Percentiles rank a stretch among this genome's conserved stretches.
phyloP scores from a whole-genome alignment of 2,113 vertebrate species.

The Protobothrops flavoviridis region DNA sequence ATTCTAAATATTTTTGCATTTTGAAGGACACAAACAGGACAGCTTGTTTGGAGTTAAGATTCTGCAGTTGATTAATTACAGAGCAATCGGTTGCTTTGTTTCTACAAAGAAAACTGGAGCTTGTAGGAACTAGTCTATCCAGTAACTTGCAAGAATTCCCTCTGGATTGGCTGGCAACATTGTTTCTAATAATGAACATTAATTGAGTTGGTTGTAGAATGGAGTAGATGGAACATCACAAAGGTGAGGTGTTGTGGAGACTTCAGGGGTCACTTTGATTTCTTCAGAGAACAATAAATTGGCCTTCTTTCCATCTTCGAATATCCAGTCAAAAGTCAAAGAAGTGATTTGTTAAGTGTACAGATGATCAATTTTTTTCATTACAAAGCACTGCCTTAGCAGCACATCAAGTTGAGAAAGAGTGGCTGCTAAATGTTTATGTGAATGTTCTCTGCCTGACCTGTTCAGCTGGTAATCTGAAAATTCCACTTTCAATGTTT shows the following conservation, averaged over 20 bases:
- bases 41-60: background rate
- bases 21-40: background rate
- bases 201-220: background rate
- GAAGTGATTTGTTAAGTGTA: background rate
- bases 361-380: background rate
- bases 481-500: background rate
- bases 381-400: background rate
- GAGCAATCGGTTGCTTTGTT: background rate
- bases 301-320: background rate
- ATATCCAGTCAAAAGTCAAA: background rate
- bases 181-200: background rate
- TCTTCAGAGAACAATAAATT: background rate
- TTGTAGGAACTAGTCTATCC: background rate
- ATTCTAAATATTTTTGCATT: background rate
- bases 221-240: background rate
- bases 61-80: background rate
- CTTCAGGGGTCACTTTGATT: background rate
- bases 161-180: background rate
- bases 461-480: background rate
- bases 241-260: background rate
- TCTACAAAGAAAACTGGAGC: background rate
- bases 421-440: background rate
- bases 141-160: background rate
- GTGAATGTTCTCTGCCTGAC: background rate
- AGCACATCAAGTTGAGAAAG: background rate